Evolutionary conservation across 2,113 vertebrate species (phyloP).

Genomic region (Notiomystis cincta): DNA sequence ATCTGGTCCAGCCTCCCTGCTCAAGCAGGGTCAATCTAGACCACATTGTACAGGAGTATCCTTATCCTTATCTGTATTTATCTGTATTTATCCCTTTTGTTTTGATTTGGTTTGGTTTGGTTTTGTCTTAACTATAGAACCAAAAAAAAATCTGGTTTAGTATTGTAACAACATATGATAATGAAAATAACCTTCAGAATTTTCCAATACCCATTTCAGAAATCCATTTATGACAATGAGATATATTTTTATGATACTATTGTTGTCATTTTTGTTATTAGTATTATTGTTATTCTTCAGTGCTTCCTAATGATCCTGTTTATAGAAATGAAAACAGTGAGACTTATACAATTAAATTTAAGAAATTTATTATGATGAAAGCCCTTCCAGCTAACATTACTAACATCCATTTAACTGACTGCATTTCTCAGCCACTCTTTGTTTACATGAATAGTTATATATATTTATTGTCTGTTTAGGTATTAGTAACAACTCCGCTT

Average conservation of each 20-base stretch:
- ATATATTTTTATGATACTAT: background rate
- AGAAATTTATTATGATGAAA: slow-evolving; percentile 13
- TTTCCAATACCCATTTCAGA: background rate
- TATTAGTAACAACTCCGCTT: background rate
- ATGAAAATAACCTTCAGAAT: slow-evolving; percentile 2
- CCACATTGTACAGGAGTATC: too few species aligned
- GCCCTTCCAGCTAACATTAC: background rate
- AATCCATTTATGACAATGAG: slow-evolving; percentile 11
- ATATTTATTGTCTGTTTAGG: background rate
- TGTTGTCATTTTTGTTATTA: background rate
- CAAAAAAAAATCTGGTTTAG: background rate
- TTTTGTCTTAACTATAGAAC: too few species aligned
- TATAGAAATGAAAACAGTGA: slow-evolving; percentile 22
- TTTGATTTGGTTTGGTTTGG: too few species aligned
- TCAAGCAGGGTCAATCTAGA: too few species aligned
- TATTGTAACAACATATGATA: background rate
- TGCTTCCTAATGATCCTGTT: slow-evolving; percentile 15
- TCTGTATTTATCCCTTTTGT: too few species aligned
- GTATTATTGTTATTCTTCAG: slow-evolving; percentile 8
- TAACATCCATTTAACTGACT: background rate
- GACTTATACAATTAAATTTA: background rate
- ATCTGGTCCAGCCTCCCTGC: too few species aligned
- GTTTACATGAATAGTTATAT: background rate
- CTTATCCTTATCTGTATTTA: too few species aligned
- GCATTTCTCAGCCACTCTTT: background rate